Conservation (phyloP, 2,888 invertebrate species). For the Nezara viridula region DNA sequence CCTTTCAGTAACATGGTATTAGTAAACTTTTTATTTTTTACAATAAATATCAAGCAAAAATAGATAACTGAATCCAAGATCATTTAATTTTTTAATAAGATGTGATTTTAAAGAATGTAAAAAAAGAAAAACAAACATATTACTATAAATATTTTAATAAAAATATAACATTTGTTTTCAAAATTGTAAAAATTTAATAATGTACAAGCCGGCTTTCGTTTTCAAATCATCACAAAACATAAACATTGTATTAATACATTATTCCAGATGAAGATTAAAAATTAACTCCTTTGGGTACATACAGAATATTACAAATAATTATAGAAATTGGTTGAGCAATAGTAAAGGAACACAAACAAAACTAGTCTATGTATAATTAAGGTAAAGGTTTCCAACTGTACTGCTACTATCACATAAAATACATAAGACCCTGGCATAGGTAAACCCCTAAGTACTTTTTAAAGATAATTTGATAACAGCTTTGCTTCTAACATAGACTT, state of each 20-base stretch:
- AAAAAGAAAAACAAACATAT: not conserved
- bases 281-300: not conserved
- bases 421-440: not conserved
- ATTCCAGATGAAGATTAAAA: not conserved
- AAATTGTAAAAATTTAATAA: slow-evolving; percentile 26
- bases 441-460: not conserved
- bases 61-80: not conserved
- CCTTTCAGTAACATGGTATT: no score
- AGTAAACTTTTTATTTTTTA: no score
- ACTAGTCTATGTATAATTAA: not conserved
- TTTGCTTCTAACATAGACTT: not conserved
- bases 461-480: not conserved
- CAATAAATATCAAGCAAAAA: not conserved
- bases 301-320: not conserved
- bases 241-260: not conserved
- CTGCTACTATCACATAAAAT: not conserved
- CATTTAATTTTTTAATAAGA: not conserved
- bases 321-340: not conserved
- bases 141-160: slow-evolving; percentile 43
- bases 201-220: not conserved
- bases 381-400: not conserved
- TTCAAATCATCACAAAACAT: not conserved
- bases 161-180: slow-evolving; percentile 36
- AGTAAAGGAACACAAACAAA: not conserved
- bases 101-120: not conserved